Conservation (phyloP, 2,888 invertebrate genomes). For the Erebia ligea region DNA sequence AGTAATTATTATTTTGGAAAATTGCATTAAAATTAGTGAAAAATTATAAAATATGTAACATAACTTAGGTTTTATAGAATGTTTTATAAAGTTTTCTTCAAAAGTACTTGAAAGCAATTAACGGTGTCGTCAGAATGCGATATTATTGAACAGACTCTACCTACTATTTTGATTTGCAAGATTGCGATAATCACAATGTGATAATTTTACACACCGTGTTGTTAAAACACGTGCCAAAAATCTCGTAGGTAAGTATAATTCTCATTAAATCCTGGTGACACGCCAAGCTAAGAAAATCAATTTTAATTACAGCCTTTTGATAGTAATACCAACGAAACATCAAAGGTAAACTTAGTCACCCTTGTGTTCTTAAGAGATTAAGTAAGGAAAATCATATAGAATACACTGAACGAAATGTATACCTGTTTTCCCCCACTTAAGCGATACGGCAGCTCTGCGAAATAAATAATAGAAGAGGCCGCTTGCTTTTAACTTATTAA, state of each 20-base stretch:
- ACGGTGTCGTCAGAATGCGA: too few species aligned
- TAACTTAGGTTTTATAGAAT: too few species aligned
- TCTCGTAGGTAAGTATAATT: neutral
- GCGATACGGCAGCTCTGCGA: neutral
- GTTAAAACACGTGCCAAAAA: too few species aligned
- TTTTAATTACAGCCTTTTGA: conserved; percentile 1
- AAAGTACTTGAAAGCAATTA: too few species aligned
- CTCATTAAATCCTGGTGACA: neutral
- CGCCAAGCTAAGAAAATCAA: neutral
- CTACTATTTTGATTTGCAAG: too few species aligned
- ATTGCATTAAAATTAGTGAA: too few species aligned
- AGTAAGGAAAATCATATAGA: neutral
- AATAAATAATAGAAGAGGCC: conserved; percentile 18
- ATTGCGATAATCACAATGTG: too few species aligned
- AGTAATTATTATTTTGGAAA: too few species aligned
- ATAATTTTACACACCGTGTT: too few species aligned
- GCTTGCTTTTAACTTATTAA: conserved; percentile 38
- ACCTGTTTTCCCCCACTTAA: conserved; percentile 7
- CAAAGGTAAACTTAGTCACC: neutral
- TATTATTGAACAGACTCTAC: too few species aligned
- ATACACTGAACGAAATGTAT: conserved; percentile 10
- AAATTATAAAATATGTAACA: too few species aligned
- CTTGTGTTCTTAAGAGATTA: conserved; percentile 2
- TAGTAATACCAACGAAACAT: conserved; percentile 4
- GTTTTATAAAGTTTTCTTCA: too few species aligned